A percentile compares a stretch with the other conserved stretches of the same genome.
Conservation (phyloP, 2,888 invertebrate species). For the Alitta virens region DNA sequence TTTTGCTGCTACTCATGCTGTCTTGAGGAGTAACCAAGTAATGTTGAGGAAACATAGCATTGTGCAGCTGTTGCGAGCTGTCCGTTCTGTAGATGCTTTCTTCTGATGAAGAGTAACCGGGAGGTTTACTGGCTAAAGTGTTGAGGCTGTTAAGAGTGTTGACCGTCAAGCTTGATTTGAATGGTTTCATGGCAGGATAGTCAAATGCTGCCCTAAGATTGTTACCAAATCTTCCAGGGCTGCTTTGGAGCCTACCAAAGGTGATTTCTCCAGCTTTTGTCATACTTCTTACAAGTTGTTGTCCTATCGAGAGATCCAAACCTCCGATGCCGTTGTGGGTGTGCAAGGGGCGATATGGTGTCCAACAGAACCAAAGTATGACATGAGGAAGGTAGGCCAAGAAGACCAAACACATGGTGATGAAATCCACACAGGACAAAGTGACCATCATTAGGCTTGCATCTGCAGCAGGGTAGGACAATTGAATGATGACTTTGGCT, state of each 20-base stretch:
- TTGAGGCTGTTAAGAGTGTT: neutral
- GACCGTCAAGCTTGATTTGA: neutral
- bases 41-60: neutral
- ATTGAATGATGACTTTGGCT: constrained; percentile 21
- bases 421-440: constrained; percentile 20
- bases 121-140: neutral
- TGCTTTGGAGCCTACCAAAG: constrained; percentile 11
- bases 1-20: neutral
- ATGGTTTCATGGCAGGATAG: neutral
- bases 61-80: neutral
- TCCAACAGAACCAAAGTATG: constrained; percentile 13
- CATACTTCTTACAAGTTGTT: constrained; percentile 21
- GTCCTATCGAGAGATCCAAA: constrained; percentile 16
- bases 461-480: constrained; percentile 13
- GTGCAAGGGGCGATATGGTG: constrained; percentile 14
- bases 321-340: constrained; percentile 13
- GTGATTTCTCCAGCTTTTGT: constrained; percentile 25
- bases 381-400: constrained; percentile 17
- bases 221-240: constrained; percentile 1
- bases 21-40: neutral
- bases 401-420: constrained; percentile 13
- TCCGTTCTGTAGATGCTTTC: neutral
- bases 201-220: neutral
- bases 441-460: constrained; percentile 18
- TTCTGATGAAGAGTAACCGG: neutral